These are phyloP conservation scores for Esperia sulphurella DNA, from an alignment of 2,888 invertebrate genomes.

Conservation along the genomic window DNA sequence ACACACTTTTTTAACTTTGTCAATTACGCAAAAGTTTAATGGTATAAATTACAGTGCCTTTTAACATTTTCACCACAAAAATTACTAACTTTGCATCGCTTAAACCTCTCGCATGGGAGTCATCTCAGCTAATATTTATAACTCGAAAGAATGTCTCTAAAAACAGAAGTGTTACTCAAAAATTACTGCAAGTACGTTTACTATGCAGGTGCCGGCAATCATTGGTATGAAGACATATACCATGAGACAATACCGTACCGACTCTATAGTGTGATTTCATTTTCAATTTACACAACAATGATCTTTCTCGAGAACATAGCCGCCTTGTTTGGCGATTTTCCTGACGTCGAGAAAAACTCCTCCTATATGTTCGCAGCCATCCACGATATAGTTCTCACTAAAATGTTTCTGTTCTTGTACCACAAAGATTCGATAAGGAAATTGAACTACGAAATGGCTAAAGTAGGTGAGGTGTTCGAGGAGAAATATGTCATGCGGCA, in stretches of 20 bases:
- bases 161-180: constrained; percentile 46
- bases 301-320: constrained; percentile 62
- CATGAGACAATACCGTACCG: constrained; percentile 43
- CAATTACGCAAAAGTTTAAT: background rate
- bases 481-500: constrained; percentile 47
- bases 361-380: constrained; percentile 64
- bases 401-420: constrained; percentile 58
- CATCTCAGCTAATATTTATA: constrained; percentile 1
- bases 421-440: constrained; percentile 56
- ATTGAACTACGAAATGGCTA: constrained; percentile 59
- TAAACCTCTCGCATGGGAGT: background rate
- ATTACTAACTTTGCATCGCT: background rate
- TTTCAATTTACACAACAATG: constrained; percentile 55
- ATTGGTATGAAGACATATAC: constrained; percentile 51
- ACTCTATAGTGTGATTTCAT: constrained; percentile 44
- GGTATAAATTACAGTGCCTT: background rate
- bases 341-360: constrained; percentile 63
- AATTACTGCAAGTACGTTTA: constrained; percentile 57
- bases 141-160: constrained; percentile 34
- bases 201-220: constrained; percentile 57
- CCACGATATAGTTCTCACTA: constrained; percentile 59
- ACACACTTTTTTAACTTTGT: background rate
- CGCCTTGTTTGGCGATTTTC: constrained; percentile 55
- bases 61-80: background rate
- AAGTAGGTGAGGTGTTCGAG: constrained; percentile 49